Base-by-base conservation (phyloP, 2,797 vertebrate species). In the Yasuhikotakia modesta region DNA sequence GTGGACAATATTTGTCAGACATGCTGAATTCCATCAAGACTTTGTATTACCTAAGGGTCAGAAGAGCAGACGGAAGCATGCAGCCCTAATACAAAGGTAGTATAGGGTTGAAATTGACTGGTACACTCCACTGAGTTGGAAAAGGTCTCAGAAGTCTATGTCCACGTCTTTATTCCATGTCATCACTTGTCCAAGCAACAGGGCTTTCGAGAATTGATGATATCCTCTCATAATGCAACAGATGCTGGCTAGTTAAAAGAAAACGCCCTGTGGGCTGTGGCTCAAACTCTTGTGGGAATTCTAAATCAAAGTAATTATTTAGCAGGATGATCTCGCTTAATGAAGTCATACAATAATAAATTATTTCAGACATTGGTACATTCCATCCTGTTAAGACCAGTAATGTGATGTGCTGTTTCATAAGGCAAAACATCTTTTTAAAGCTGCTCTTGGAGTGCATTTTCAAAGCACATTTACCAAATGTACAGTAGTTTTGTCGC, bases 381-480 rank as follows among this genome's bases (percentile, higher is more conserved):
- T 69, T 73, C 46, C 24, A n/a, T 48, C 71, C 58, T 27, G 39
- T 75, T 63, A 70, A 43, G 61, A 73, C 66, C 14, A 45, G n/a
- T 43, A 66, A 73, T 70, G 48, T 43, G 70, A 19, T 63, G 24
- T 64, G 24, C 48, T 14, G 60, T 39, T 76, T 63, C 21, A 52
- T 68, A 63, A 71, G 17, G 8, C 53, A 64, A 5, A 39, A 50
- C 66, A 58, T 74, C 46, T 82, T 80, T 22, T 45, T 55, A 61
- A 57, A 67, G 35, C 68, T 55, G 70, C 69, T 63, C 57, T 58
- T 12, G 32, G 61, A 58, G 22, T 73, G 50, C 39, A 69, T 48
- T 76, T 78, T 57, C 64, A 61, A 77, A 84, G 70, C 53, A 69
- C 72, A 79, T 83, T 75, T 71, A 79, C 80, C 66, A 79, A 83